Base-by-base conservation (phyloP, 2,888 invertebrate species). In the Caenorhabditis sp. region DNA sequence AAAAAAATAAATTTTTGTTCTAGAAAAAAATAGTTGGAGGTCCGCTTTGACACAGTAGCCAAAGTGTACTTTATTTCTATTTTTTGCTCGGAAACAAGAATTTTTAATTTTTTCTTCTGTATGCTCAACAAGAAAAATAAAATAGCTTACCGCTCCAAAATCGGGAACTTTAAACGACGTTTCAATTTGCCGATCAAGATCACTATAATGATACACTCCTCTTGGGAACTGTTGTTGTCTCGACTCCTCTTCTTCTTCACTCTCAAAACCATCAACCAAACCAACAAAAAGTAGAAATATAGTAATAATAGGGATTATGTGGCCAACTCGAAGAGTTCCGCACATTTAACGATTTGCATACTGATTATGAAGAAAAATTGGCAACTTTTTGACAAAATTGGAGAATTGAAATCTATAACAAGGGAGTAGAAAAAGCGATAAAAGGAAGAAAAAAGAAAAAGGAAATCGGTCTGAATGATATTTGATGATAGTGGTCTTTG, bases 151-250 rank as follows among this genome's bases (percentile, higher is more conserved):
- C 67, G 70, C 74, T 56, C 71, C 73, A 43, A 78, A 72, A 65
- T 78, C 67, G 2, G 76, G 76, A 58, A 78, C 63, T 62, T 66
- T 68, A 36, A 78, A 78, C n/a, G 62, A 66, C 21, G 78, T 56
- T 50, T 70, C 66, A 21, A 78, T 66, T 57, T 74, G 60, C 38
- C 69, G 31, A 20, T 73, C 78, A 7, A 73, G 76, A 63, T 78
- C 76, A 63, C 70, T 76, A 63, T 67, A 78, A 27, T 78, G 76
- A 54, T 69, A 78, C 27, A 78, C 52, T 59, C 78, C 78, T 63
- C 70, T 60, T n/a, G 78, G 78, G 17, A 59, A 25, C 43, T 43
- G 43, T n/a, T n/a, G n/a, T n/a, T n/a, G n/a, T 10, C 36, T 36
- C 36, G 10, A 36, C 12, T 59, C 58, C 1, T 49, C 38, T 10